Base-by-base conservation (phyloP, 2,888 invertebrate genomes). In the Netelia fuscicornis region DNA sequence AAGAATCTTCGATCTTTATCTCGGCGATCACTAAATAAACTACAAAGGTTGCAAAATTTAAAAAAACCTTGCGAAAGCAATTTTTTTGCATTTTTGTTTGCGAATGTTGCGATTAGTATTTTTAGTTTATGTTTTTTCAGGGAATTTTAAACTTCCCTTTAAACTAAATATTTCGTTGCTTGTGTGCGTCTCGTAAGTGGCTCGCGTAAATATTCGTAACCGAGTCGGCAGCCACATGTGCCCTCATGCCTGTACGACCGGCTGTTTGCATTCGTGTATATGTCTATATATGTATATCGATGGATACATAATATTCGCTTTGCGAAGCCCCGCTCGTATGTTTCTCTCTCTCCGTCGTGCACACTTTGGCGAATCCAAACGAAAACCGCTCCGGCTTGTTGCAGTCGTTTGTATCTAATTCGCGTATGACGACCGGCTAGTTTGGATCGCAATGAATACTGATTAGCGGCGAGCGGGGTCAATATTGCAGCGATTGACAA, bases 291-390 rank as follows among this genome's bases (percentile, higher is more conserved):
- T 48, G 13, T 48, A 48, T 48, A 48, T 48, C 10, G 52, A 9
- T 42, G 64, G 13, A 37, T 65, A 13, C 17, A 2, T 25, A 23
- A 17, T 44, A 44, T 17, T 44, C 20, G 9, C 17, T 17, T 13
- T 8, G 25, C 52, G 68, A 68, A 68, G 68, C 68, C 68, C 52
- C 68, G 68, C 68, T 44, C 48, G 52, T 52, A 52, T 68, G 52
- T 54, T 2, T 52, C 20, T 68, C 23, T 25, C 11, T 1, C 2
- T 54, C 8, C n/a, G 52, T 48, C 44, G 20, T 23, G n/a, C 48
- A 13, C 48, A 48, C 48, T 13, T 48, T 48, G 2, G 48, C 48
- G 48, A 48, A 48, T 48, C 48, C 48, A 48, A 48, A 48, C 48
- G 48, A 48, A 48, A 48, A 13, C 48, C 13, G 13, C 13, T 48